Percentiles rank a stretch among this genome's conserved stretches.
Conservation (phyloP, 1,140 invertebrate species). For the Goniozus legneri region DNA sequence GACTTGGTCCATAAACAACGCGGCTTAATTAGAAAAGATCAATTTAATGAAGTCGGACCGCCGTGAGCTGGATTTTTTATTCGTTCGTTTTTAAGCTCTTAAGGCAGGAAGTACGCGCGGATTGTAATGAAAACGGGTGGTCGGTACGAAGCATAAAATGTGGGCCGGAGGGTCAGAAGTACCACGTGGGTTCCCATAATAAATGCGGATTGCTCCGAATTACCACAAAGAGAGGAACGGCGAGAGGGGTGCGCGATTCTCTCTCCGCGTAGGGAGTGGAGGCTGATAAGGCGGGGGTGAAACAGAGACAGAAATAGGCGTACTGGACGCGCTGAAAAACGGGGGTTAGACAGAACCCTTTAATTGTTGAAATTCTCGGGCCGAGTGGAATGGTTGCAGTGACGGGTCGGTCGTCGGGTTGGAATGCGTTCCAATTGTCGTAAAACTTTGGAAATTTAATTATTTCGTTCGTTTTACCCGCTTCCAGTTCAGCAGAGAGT, state of each 20-base stretch:
- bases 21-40: background rate
- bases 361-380: constrained; percentile 28
- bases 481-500: background rate
- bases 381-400: constrained; percentile 13
- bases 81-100: constrained; percentile 5
- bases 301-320: background rate
- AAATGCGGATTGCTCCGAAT: constrained; percentile 23
- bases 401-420: constrained; percentile 6
- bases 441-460: constrained; percentile 31
- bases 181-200: constrained; percentile 12
- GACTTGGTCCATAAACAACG: constrained; percentile 3
- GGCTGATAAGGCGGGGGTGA: no score
- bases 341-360: constrained; percentile 25
- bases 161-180: constrained; percentile 4
- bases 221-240: constrained; percentile 10
- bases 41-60: constrained; percentile 9
- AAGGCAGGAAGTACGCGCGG: constrained; percentile 5
- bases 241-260: constrained; percentile 5
- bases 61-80: constrained; percentile 9
- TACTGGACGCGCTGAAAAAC: no score
- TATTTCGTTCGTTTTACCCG: constrained; percentile 12
- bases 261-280: constrained; percentile 1
- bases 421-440: constrained; percentile 16
- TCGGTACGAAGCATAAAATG: no score
- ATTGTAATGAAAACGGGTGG: background rate